Conservation (phyloP, 2,888 invertebrate genomes). For the Drosophila borborema region DNA sequence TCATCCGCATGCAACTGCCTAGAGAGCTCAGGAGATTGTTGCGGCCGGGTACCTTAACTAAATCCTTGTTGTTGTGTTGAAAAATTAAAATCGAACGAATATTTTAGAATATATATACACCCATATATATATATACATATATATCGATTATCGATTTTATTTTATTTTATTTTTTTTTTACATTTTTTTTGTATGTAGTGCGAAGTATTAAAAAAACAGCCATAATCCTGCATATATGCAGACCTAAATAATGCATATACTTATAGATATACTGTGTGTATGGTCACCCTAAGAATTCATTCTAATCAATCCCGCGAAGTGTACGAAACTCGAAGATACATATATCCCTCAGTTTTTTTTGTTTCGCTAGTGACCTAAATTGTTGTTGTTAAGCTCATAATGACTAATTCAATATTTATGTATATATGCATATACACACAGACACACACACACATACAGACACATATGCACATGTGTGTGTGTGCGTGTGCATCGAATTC, state of each 20-base stretch:
- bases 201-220: slow-evolving; percentile 55
- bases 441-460: neutral
- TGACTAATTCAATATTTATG: slow-evolving; percentile 6
- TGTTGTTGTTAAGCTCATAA: slow-evolving; percentile 39
- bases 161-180: slow-evolving; percentile 17
- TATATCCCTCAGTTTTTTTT: slow-evolving; percentile 51
- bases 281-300: slow-evolving; percentile 33
- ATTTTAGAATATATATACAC: neutral
- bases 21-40: slow-evolving; percentile 5
- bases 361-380: slow-evolving; percentile 53
- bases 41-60: slow-evolving; percentile 18
- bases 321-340: slow-evolving; percentile 31
- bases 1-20: slow-evolving; percentile 76
- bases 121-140: neutral
- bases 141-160: neutral
- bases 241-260: slow-evolving; percentile 4
- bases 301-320: slow-evolving; percentile 56
- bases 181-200: slow-evolving; percentile 25
- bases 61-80: slow-evolving; percentile 32
- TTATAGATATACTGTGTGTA: slow-evolving; percentile 10
- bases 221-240: slow-evolving; percentile 37
- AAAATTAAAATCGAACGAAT: slow-evolving; percentile 4
- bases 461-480: neutral
- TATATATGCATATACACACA: neutral
- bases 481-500: slow-evolving; percentile 1